These are phyloP conservation scores for Teleiodes luculella DNA, from an alignment of 2,888 invertebrate genomes.

Conservation along the genomic window DNA sequence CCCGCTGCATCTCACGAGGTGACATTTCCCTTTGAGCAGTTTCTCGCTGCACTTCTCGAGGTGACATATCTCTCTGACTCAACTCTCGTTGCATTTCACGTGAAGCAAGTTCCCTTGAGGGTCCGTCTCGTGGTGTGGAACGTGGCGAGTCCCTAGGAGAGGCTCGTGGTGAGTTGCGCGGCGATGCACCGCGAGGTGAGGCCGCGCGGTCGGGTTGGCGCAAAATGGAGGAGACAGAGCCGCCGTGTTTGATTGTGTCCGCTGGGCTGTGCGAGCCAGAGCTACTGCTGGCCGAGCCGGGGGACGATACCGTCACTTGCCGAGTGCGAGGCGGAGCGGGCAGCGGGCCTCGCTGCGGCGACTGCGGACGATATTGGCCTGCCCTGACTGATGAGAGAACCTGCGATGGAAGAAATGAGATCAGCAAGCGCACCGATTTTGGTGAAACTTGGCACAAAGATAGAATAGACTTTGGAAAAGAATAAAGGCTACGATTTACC, in stretches of 20 bases:
- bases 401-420: slow-evolving; percentile 39
- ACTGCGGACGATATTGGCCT: slow-evolving; percentile 85
- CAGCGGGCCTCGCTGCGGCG: slow-evolving; percentile 81
- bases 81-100: neutral
- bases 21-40: neutral
- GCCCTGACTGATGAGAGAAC: slow-evolving; percentile 85
- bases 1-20: neutral
- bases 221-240: slow-evolving; percentile 69
- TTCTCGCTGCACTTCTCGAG: slow-evolving; percentile 1
- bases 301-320: slow-evolving; percentile 80
- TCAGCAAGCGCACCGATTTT: too few species aligned
- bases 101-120: neutral
- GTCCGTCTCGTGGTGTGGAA: slow-evolving; percentile 16
- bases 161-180: slow-evolving; percentile 61
- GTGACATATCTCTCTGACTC: neutral
- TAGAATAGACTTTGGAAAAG: too few species aligned
- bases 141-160: slow-evolving; percentile 60
- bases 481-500: too few species aligned
- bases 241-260: slow-evolving; percentile 84
- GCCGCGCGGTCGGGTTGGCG: slow-evolving; percentile 63
- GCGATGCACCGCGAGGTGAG: slow-evolving; percentile 65
- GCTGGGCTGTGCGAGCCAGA: slow-evolving; percentile 90
- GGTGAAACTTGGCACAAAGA: too few species aligned
- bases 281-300: slow-evolving; percentile 93
- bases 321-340: slow-evolving; percentile 74